Conservation (phyloP, 30 jellyfish, hydroid and myxozoan genomes). For the Aurelia aurita region DNA sequence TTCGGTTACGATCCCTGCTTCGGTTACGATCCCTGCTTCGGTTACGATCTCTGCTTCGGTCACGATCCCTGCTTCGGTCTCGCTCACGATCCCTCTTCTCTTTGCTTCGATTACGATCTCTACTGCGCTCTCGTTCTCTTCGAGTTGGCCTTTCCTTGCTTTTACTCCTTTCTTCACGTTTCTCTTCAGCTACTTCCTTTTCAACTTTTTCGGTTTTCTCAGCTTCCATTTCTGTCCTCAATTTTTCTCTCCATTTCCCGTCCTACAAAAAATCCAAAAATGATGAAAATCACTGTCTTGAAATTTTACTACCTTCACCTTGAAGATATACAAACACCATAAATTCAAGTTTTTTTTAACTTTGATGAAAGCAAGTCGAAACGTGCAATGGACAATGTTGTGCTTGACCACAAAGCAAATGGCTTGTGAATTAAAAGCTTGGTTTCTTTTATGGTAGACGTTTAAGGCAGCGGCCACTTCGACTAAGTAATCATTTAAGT, state of each 20-base stretch:
- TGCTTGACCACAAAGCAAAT: background rate
- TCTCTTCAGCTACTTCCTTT: constrained; percentile 36
- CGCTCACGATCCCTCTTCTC: constrained; percentile 56
- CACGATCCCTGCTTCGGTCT: constrained; percentile 37
- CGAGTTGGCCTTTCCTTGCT: background rate
- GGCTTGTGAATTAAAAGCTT: background rate
- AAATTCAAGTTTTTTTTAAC: too few relatives aligned
- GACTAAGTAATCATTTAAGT: too few relatives aligned
- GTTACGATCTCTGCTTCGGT: constrained; percentile 47
- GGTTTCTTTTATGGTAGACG: too few relatives aligned
- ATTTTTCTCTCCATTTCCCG: constrained; percentile 53
- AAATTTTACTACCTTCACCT: background rate
- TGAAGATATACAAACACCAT: background rate
- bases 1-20: constrained; percentile 44
- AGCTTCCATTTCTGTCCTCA: constrained; percentile 40
- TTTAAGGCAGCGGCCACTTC: too few relatives aligned
- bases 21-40: constrained; percentile 65
- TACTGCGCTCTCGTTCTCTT: constrained; percentile 58
- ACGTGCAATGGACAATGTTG: background rate
- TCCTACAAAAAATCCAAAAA: constrained; percentile 22
- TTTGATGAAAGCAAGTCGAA: too few relatives aligned
- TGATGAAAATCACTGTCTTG: background rate
- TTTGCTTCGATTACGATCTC: constrained; percentile 58
- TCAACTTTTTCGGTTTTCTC: constrained; percentile 32
- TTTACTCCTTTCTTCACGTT: constrained; percentile 6